A percentile compares a stretch with the other conserved stretches of the same genome.
Evolutionary conservation across 2,888 invertebrate species (phyloP).

Genomic region (Neria commutata): DNA sequence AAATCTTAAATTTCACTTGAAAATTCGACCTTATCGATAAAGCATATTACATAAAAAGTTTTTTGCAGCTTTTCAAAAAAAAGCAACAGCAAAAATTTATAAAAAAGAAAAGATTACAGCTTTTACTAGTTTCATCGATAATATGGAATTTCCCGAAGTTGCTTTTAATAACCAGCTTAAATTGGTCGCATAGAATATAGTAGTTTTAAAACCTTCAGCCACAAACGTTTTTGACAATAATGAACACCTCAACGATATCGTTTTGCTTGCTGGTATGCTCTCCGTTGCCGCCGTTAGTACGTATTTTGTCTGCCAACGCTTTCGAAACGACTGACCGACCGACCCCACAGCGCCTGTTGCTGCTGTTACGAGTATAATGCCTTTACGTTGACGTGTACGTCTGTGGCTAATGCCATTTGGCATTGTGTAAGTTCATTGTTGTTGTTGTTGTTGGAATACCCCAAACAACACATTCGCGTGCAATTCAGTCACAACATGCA

Average conservation of each 20-base stretch:
- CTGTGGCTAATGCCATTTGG: neutral
- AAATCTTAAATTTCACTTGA: too few relatives aligned
- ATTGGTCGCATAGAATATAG: too few relatives aligned
- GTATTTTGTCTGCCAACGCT: neutral
- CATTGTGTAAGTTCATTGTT: too few relatives aligned
- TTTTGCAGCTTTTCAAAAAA: too few relatives aligned
- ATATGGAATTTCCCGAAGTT: neutral
- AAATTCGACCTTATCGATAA: too few relatives aligned
- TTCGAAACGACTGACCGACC: neutral
- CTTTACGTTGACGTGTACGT: neutral
- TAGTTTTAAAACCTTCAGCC: too few relatives aligned
- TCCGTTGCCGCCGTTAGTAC: neutral
- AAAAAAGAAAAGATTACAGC: too few relatives aligned
- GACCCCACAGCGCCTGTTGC: neutral
- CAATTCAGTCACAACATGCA: slow-evolving; percentile 27
- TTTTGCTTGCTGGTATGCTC: neutral
- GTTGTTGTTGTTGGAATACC: neutral
- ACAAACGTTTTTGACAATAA: too few relatives aligned
- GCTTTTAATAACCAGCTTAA: neutral
- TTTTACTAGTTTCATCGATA: too few relatives aligned
- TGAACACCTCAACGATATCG: too few relatives aligned
- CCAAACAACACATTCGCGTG: slow-evolving; percentile 33
- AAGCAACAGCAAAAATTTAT: too few relatives aligned
- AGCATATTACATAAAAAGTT: too few relatives aligned
- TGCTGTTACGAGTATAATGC: neutral